Percentiles rank a stretch among this genome's conserved stretches.
Conservation (phyloP, 1,140 invertebrate genomes). For the Drosophila lacteicornis region DNA sequence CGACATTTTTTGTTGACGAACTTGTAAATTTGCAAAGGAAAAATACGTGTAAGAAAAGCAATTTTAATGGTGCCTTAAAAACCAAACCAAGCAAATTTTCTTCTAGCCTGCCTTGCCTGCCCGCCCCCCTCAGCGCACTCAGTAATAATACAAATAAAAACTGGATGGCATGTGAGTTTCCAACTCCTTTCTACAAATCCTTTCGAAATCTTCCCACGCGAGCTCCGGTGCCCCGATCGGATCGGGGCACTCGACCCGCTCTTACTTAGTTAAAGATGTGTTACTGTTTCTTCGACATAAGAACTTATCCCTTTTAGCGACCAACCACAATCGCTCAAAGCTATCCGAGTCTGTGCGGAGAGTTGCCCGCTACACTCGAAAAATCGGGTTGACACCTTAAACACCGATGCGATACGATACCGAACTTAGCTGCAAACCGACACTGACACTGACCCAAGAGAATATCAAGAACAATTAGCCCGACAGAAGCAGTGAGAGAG, state of each 20-base stretch:
- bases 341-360: constrained; percentile 69
- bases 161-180: constrained; percentile 68
- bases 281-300: constrained; percentile 71
- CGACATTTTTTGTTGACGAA: constrained; percentile 72
- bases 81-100: constrained; percentile 84
- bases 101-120: constrained; percentile 55
- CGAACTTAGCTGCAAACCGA: constrained; percentile 84
- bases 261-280: constrained; percentile 33
- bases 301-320: constrained; percentile 78
- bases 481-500: constrained; percentile 28
- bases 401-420: constrained; percentile 2
- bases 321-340: constrained; percentile 71
- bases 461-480: constrained; percentile 59
- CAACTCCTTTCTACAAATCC: constrained; percentile 54
- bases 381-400: constrained; percentile 1
- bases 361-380: constrained; percentile 70
- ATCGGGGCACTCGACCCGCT: constrained; percentile 7
- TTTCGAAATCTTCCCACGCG: constrained; percentile 21
- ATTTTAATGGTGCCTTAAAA: constrained; percentile 85
- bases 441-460: constrained; percentile 79
- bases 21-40: constrained; percentile 84
- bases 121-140: constrained; percentile 43
- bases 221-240: constrained; percentile 3
- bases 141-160: constrained; percentile 29
- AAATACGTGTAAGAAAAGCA: constrained; percentile 85